Base-by-base conservation (phyloP, 2,797 vertebrate species). In the Gallinago solitaria region DNA sequence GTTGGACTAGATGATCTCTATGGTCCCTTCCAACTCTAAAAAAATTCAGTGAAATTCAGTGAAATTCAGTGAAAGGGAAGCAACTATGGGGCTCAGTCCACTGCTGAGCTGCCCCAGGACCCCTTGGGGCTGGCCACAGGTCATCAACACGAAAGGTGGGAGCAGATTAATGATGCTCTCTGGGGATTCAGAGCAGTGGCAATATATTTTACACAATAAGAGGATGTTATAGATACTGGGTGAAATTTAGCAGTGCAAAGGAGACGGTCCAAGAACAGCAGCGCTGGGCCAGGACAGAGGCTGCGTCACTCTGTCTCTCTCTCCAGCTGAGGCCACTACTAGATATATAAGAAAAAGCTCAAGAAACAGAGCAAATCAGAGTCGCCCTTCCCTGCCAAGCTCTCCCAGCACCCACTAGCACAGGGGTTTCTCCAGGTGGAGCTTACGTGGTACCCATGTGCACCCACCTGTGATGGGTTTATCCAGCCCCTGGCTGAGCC, bases 71-170 rank as follows among this genome's bases (percentile, higher is more conserved):
- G 37, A 37, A 37, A 60, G 12, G 8, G 25, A 43, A 67, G 56
- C 12, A 18, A 5, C 20, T 11, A 32, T 0, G 1, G 11, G 23
- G 16, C 53, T 91, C 0, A 0, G 24, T 43, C 51, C 19, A 7
- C 18, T 1, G 0, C 27, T 3, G 2, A 59, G 23, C 41, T 2
- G 0, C 21, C 11, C 19, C 3, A 1, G 30, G 18, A 65, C 23
- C 3, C 27, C 13, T 10, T 24, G 37, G 18, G 11, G 7, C 23
- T 48, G 20, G 2, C 76, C 27, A 35, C 0, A 0, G 16, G 33
- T 32, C 45, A 65, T 12, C n/a, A 50, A 12, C 20, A 27, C 0
- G 2, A 61, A 84, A 43, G 6, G 4, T 74, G 41, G 45, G 27
- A 83, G 57, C 32, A 68, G n/a, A 45, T 71, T 77, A 86, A 78